phyloP scores from a whole-genome alignment of 2,888 invertebrate genomes.

The Thera obeliscata region DNA sequence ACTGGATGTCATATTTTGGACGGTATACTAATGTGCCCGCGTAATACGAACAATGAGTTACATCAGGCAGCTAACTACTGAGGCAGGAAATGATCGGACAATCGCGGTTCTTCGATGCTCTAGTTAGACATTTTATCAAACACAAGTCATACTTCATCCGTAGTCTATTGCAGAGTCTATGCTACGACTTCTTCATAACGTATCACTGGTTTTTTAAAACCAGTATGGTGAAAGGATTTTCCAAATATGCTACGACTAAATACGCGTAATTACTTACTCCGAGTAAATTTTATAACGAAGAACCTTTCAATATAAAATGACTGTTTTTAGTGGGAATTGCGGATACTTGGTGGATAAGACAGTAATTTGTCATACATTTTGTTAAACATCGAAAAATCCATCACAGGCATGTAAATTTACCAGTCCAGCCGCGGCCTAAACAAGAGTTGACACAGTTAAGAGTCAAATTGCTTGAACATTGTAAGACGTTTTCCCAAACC shows the following conservation, averaged over 20 bases:
- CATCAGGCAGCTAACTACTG: constrained; percentile 3
- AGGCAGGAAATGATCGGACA: constrained; percentile 10
- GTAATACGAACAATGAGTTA: constrained; percentile 24
- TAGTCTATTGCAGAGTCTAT: neutral
- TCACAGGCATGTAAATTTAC: neutral
- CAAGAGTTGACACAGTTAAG: constrained; percentile 14
- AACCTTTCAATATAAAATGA: too few species aligned
- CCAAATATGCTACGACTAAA: too few species aligned
- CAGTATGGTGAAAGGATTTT: too few species aligned
- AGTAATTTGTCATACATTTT: too few species aligned
- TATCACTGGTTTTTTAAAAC: too few species aligned
- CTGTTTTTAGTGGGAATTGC: too few species aligned
- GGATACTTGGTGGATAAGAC: too few species aligned
- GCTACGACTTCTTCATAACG: neutral
- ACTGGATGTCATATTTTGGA: constrained; percentile 38
- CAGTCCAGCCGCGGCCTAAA: neutral
- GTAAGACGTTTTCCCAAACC: constrained; percentile 53
- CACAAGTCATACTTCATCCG: neutral
- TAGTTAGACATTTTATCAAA: neutral
- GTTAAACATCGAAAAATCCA: too few species aligned
- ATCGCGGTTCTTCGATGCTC: constrained; percentile 8
- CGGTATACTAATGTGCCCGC: constrained; percentile 21
- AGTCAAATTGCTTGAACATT: constrained; percentile 31
- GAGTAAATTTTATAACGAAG: too few species aligned
- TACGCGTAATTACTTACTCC: too few species aligned